Conservation (phyloP, 2,113 vertebrate species). For the Mus spicilegus region DNA sequence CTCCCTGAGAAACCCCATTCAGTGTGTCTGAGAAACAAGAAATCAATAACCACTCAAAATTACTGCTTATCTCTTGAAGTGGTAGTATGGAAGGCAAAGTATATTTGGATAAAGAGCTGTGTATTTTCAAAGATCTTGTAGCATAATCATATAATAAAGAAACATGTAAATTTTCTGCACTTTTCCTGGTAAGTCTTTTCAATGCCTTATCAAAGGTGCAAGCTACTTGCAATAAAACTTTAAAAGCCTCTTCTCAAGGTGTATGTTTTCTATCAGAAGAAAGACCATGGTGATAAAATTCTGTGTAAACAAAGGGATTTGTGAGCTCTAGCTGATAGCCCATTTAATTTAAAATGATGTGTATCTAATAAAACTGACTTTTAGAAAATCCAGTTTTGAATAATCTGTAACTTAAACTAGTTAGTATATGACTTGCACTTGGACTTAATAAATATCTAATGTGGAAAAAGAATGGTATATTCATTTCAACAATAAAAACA, state of each 20-base stretch:
- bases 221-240: slow-evolving; percentile 64
- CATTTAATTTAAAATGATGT: slow-evolving; percentile 64
- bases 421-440: not conserved
- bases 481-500: slow-evolving; percentile 70
- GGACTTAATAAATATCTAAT: slow-evolving; percentile 59
- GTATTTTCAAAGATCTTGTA: slow-evolving; percentile 49
- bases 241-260: slow-evolving; percentile 63
- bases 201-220: slow-evolving; percentile 61
- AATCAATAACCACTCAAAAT: slow-evolving; percentile 74
- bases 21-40: slow-evolving; percentile 54
- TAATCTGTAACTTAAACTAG: slow-evolving; percentile 39
- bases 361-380: slow-evolving; percentile 47
- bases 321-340: not conserved
- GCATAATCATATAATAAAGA: slow-evolving; percentile 36
- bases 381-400: slow-evolving; percentile 52
- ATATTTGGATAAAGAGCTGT: slow-evolving; percentile 45
- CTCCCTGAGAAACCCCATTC: slow-evolving; percentile 46
- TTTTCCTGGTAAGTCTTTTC: slow-evolving; percentile 48
- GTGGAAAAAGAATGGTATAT: slow-evolving; percentile 43
- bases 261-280: slow-evolving; percentile 6
- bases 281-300: slow-evolving; percentile 56
- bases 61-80: slow-evolving; percentile 68
- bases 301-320: slow-evolving; percentile 54
- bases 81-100: slow-evolving; percentile 53
- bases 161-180: slow-evolving; percentile 60